Base-by-base conservation (phyloP, 2,113 vertebrate species). In the Elgaria multicarinata region DNA sequence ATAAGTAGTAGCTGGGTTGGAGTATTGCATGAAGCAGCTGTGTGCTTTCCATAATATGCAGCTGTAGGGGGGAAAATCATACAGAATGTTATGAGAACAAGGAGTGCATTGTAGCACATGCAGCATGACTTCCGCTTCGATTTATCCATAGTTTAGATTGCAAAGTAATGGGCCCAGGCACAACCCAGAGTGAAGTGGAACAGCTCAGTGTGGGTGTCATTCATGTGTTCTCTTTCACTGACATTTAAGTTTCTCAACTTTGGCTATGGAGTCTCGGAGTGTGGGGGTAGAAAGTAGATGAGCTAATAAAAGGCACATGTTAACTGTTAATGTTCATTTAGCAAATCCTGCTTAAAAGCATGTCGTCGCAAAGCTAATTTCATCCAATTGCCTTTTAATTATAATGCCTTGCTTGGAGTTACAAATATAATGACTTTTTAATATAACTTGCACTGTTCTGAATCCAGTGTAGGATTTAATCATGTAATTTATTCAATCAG, bases 371-470 rank as follows among this genome's bases (percentile, higher is more conserved):
- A 91, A 96, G 78, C 83, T 96, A 94, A 96, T 97, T 97, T 96
- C 92, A 95, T 92, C 89, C 95, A 95, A 93, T 93, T 96, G 94
- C 93, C 91, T 97, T 95, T 97, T 94, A 97, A 95, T 95, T 96
- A 95, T 83, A 94, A 80, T 93, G 84, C 93, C 86, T 95, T 96
- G 91, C 89, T 96, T 90, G 77, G 89, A 71, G 62, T 94, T 96
- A 92, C 93, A 97, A 94, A 96, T 95, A 94, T 95, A 97, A 96
- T 96, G 94, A 94, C 77, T 96, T 97, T 96, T 96, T 97, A 97
- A 96, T 97, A 94, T 91, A 94, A 93, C 87, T 93, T 95, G 58
- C 82, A 93, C 80, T 92, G 88, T 94, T 97, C 93, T 95, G 88
- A 94, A 93, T 96, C 94, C 91, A 95, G 53, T 90, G 71, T 90